Evolutionary conservation across 1,140 invertebrate genomes (phyloP).

Genomic region (Nomia melanderi): DNA sequence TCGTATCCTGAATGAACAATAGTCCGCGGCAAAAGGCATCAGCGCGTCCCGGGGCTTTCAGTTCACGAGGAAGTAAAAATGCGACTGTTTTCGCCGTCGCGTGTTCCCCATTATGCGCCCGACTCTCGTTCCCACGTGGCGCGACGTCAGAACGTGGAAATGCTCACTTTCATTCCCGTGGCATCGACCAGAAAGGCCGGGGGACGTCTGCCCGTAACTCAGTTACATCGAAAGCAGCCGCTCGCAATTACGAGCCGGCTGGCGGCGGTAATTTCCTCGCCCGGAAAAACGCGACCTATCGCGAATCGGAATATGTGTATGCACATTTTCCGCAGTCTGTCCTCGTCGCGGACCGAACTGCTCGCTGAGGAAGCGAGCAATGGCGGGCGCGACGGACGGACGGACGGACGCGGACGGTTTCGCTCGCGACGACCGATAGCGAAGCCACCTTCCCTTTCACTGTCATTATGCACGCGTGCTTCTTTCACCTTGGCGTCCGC

Average conservation of each 20-base stretch:
- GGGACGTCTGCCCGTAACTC: not conserved
- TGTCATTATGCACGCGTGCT: slow-evolving; percentile 57
- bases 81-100: not conserved
- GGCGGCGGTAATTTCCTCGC: not conserved
- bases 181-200: not conserved
- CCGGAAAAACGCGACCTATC: slow-evolving; percentile 25
- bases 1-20: no score
- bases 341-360: not conserved
- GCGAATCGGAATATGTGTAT: not conserved
- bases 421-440: slow-evolving; percentile 27
- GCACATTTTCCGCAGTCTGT: slow-evolving; percentile 15
- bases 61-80: not conserved
- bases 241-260: not conserved
- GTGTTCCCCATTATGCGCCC: not conserved
- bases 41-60: not conserved
- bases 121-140: not conserved
- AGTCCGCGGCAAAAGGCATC: no score
- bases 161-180: slow-evolving; percentile 1
- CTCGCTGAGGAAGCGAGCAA: no score
- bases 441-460: slow-evolving; percentile 69
- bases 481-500: slow-evolving; percentile 65
- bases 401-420: no score
- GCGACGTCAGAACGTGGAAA: not conserved
- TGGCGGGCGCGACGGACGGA: no score
- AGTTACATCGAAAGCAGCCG: not conserved